Evolutionary conservation across 2,888 invertebrate species (phyloP).

Genomic region (Agrotis segetum): DNA sequence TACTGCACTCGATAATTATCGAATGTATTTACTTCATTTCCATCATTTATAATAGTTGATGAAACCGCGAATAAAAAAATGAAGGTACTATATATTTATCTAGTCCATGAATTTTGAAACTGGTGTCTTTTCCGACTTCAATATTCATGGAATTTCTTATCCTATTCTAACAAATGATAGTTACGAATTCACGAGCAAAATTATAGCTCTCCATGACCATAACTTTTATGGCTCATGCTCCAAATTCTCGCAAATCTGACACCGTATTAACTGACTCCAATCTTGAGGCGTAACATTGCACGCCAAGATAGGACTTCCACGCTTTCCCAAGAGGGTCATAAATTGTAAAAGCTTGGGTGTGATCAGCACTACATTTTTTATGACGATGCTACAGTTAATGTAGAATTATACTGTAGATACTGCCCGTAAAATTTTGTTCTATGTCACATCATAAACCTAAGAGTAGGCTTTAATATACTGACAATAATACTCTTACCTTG

Average conservation of each 20-base stretch:
- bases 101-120: too few relatives aligned
- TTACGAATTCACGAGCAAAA: not conserved
- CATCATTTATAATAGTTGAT: too few relatives aligned
- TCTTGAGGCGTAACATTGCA: not conserved
- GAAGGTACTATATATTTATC: too few relatives aligned
- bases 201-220: not conserved
- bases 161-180: not conserved
- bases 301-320: not conserved
- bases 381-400: slow-evolving; percentile 2
- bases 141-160: too few relatives aligned
- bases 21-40: too few relatives aligned
- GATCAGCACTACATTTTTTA: slow-evolving; percentile 26
- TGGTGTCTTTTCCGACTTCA: too few relatives aligned
- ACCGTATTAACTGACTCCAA: not conserved
- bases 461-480: too few relatives aligned
- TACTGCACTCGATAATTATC: too few relatives aligned
- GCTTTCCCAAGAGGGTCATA: not conserved
- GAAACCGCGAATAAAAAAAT: too few relatives aligned
- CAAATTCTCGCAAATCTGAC: not conserved
- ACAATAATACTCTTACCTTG: too few relatives aligned
- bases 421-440: not conserved
- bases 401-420: not conserved
- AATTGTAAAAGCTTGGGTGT: slow-evolving; percentile 3
- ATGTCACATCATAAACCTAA: not conserved
- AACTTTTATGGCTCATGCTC: not conserved